A percentile compares a stretch with the other conserved stretches of the same genome.
Conservation (phyloP, 2,797 vertebrate species). For the Hydrolagus colliei region DNA sequence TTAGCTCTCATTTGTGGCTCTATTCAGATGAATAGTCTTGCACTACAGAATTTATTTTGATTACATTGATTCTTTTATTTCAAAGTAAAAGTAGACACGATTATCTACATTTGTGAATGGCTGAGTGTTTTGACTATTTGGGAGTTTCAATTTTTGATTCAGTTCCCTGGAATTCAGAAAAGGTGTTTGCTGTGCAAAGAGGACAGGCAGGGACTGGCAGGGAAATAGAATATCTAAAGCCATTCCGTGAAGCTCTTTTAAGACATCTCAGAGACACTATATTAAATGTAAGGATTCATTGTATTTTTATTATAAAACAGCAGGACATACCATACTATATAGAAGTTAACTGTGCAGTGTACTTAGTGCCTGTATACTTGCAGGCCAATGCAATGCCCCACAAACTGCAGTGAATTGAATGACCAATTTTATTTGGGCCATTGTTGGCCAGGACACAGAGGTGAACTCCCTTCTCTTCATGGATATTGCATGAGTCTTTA, state of each 20-base stretch:
- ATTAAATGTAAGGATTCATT: too few species aligned
- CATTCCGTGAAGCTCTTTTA: neutral
- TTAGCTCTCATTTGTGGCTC: neutral
- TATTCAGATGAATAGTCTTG: neutral
- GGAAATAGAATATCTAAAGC: neutral
- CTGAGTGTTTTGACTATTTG: neutral
- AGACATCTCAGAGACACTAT: too few species aligned
- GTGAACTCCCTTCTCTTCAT: too few species aligned
- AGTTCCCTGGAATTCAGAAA: neutral
- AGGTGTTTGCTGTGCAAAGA: neutral
- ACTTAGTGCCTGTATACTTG: too few species aligned
- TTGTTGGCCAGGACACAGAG: too few species aligned
- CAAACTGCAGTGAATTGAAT: too few species aligned
- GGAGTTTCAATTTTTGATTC: neutral
- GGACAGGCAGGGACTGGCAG: neutral
- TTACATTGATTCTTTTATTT: neutral
- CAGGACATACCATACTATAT: too few species aligned
- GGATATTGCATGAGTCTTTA: too few species aligned
- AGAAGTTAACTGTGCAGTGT: too few species aligned
- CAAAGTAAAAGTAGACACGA: neutral
- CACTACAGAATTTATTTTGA: neutral
- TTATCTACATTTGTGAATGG: neutral
- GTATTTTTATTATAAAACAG: too few species aligned
- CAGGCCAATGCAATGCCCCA: too few species aligned
- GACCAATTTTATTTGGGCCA: too few species aligned